Evolutionary conservation across 1,140 invertebrate genomes (phyloP).

Genomic region (Leptopilina clavipes): DNA sequence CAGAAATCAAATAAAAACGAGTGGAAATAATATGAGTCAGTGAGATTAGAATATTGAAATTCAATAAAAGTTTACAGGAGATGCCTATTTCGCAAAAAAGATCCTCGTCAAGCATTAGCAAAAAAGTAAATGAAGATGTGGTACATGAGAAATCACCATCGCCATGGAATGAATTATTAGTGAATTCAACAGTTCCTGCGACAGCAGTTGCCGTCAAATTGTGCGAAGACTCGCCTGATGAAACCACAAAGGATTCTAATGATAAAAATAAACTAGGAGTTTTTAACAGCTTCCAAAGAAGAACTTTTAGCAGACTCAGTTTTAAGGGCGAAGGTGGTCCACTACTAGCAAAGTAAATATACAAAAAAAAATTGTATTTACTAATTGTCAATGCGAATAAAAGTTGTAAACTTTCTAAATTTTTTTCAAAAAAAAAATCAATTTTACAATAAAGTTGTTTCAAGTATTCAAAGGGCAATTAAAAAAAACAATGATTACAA

Average conservation of each 20-base stretch:
- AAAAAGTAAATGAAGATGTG: constrained; percentile 41
- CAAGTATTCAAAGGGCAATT: too few relatives aligned
- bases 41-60: too few relatives aligned
- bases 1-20: too few relatives aligned
- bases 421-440: too few relatives aligned
- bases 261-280: constrained; percentile 22
- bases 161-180: constrained; percentile 54
- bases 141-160: neutral
- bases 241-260: neutral
- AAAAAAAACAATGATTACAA: too few relatives aligned
- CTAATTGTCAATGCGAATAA: too few relatives aligned
- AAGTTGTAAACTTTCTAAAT: too few relatives aligned
- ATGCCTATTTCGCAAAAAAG: constrained; percentile 52
- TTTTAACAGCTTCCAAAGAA: constrained; percentile 46
- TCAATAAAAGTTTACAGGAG: constrained; percentile 31
- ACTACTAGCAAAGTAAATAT: constrained; percentile 59
- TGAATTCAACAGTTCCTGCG: constrained; percentile 53
- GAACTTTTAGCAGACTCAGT: constrained; percentile 62
- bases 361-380: too few relatives aligned
- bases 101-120: constrained; percentile 35
- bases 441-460: too few relatives aligned
- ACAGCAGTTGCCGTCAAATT: constrained; percentile 54
- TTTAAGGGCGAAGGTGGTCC: constrained; percentile 62
- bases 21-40: too few relatives aligned
- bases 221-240: constrained; percentile 49